A percentile compares a stretch with the other conserved stretches of the same genome.
These are phyloP conservation scores for Schizaphis graminum DNA, from an alignment of 2,888 invertebrate species.

Conservation along the genomic window DNA sequence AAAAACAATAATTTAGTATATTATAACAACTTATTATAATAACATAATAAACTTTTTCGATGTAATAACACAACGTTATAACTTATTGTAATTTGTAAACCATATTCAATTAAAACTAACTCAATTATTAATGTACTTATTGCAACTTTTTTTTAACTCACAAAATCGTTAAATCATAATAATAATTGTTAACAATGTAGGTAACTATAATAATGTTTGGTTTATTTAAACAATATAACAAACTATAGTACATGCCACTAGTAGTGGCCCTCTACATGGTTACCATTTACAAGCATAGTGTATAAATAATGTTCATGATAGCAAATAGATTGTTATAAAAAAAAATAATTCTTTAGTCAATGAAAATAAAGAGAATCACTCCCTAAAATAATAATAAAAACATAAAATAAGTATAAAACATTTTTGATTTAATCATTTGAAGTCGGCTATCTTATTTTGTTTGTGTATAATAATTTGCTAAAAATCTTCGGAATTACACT, in stretches of 20 bases:
- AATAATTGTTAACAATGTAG: not conserved
- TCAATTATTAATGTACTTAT: not conserved
- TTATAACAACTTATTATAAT: not conserved
- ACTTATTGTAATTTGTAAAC: not conserved
- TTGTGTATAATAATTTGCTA: not conserved
- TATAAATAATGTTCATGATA: not conserved
- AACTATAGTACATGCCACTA: not conserved
- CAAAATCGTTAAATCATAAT: not conserved
- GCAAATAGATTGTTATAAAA: not conserved
- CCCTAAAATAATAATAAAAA: not conserved
- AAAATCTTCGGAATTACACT: not conserved
- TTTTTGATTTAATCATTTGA: not conserved
- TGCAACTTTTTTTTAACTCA: not conserved
- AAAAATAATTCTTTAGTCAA: not conserved
- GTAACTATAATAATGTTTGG: not conserved
- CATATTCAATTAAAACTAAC: not conserved
- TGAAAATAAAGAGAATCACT: not conserved
- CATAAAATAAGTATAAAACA: not conserved
- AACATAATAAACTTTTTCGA: constrained; percentile 4
- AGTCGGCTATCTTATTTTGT: not conserved
- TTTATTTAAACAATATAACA: not conserved
- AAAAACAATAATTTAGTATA: not conserved
- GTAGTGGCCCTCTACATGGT: no score
- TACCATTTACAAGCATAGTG: not conserved
- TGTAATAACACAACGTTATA: not conserved